A percentile compares a stretch with the other conserved stretches of the same genome.
These are phyloP conservation scores for Pseudorhiza aurosa DNA, from an alignment of 30 jellyfish, hydroid and myxozoan species.

Conservation along the genomic window DNA sequence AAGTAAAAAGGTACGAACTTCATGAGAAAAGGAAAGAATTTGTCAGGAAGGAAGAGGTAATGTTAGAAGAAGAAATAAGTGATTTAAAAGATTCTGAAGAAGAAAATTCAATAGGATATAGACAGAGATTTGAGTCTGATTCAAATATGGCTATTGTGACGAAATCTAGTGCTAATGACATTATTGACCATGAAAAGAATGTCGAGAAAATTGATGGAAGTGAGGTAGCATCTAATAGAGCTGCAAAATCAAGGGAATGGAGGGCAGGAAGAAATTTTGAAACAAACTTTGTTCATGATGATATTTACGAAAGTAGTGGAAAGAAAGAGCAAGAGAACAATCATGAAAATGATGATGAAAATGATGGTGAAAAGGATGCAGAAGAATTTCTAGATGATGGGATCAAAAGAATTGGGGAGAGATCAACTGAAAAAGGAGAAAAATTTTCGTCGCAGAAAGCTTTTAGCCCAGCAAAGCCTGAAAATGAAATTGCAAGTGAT, in stretches of 20 bases:
- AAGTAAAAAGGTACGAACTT: constrained; percentile 62
- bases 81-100: background rate
- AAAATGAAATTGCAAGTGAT: background rate
- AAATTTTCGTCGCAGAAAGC: no score
- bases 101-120: background rate
- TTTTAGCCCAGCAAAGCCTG: no score
- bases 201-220: background rate
- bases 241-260: background rate
- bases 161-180: no score
- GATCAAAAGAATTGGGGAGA: no score
- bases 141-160: no score
- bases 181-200: background rate
- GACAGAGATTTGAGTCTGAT: background rate
- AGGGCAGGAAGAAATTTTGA: no score
- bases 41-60: constrained; percentile 17
- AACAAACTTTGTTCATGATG: no score
- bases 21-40: constrained; percentile 66
- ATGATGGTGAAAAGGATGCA: no score
- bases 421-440: no score
- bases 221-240: background rate
- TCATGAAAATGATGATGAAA: background rate
- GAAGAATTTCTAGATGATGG: background rate
- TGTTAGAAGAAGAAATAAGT: constrained; percentile 7
- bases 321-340: no score
- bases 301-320: no score